Evolutionary conservation across 2,113 vertebrate genomes (phyloP).

Genomic region (Albula goreensis): DNA sequence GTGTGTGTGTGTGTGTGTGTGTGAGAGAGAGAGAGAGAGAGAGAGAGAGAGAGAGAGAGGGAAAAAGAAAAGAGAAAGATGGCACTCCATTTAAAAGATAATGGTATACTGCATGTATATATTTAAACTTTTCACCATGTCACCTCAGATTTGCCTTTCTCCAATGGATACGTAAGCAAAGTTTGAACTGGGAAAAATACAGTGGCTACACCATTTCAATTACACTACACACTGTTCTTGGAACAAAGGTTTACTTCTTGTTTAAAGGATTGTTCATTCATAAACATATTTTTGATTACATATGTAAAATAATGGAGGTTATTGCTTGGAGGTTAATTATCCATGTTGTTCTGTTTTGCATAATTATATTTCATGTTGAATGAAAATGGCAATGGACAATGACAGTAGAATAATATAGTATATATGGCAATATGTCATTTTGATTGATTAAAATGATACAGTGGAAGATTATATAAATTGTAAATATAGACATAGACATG

Average conservation of each 20-base stretch:
- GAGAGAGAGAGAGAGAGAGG: slow-evolving; percentile 10
- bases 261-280: neutral
- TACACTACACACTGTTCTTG: neutral
- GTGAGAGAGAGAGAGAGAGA: too few species aligned
- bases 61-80: neutral
- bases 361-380: neutral
- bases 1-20: too few species aligned
- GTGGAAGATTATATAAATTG: slow-evolving; percentile 2
- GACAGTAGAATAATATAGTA: neutral
- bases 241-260: neutral
- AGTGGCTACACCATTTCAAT: neutral
- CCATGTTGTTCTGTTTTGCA: neutral
- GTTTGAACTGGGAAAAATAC: neutral
- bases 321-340: neutral
- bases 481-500: slow-evolving; percentile 7
- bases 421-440: neutral
- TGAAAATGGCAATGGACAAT: neutral
- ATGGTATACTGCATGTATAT: neutral
- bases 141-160: neutral
- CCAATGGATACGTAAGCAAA: neutral
- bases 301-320: neutral
- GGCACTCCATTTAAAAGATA: neutral
- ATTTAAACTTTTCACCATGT: neutral
- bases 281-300: neutral
- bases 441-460: neutral